These are phyloP conservation scores for Diabrotica undecimpunctata DNA, from an alignment of 1,140 invertebrate species.

Conservation along the genomic window DNA sequence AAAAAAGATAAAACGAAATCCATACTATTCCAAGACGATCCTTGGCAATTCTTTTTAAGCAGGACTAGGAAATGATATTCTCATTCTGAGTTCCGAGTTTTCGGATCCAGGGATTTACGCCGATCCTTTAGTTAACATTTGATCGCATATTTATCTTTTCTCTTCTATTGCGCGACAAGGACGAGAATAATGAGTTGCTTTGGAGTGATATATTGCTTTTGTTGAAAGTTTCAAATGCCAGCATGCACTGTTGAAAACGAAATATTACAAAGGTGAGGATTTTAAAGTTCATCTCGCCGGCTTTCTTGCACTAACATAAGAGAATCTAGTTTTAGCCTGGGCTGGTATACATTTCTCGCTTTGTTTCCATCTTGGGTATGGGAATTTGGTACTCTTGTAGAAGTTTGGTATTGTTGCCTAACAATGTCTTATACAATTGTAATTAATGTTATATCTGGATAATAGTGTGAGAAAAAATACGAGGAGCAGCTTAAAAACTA, in stretches of 20 bases:
- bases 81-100: conserved; percentile 13
- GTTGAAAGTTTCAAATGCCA: conserved; percentile 3
- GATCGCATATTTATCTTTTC: conserved; percentile 17
- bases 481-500: no score
- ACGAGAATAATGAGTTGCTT: conserved; percentile 9
- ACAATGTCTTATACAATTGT: no score
- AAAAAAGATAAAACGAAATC: conserved; percentile 13
- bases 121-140: conserved; percentile 19
- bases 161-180: conserved; percentile 10
- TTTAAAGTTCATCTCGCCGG: not conserved
- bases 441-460: no score
- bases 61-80: conserved; percentile 21
- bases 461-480: no score
- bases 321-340: not conserved
- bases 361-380: not conserved
- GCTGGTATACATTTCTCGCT: not conserved
- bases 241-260: conserved; percentile 3
- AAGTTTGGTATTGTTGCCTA: no score
- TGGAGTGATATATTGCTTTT: conserved; percentile 4
- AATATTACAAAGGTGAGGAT: conserved; percentile 2
- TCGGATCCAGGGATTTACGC: conserved; percentile 10
- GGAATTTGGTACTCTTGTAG: no score
- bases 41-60: conserved; percentile 16
- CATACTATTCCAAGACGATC: conserved; percentile 15
- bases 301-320: not conserved